Conservation (phyloP, 2,113 vertebrate species). For the Alosa alosa region DNA sequence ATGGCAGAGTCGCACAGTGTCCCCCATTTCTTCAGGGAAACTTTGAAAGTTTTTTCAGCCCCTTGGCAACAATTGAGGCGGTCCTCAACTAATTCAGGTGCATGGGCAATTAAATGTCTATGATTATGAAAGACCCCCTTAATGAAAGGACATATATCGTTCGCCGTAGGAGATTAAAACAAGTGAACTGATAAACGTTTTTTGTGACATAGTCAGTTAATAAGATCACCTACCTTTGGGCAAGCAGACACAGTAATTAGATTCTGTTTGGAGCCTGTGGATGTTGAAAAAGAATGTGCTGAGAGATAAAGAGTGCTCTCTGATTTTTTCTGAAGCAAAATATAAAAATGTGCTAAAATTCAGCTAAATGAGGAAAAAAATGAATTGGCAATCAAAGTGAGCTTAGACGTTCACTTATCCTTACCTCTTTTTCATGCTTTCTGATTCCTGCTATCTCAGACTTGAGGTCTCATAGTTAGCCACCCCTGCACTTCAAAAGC, state of each 20-base stretch:
- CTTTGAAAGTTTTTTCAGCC: slow-evolving; percentile 3
- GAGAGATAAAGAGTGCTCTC: slow-evolving; percentile 44
- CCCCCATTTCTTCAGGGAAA: neutral
- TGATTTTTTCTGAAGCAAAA: slow-evolving; percentile 27
- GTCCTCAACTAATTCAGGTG: slow-evolving; percentile 45
- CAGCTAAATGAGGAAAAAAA: slow-evolving; percentile 32
- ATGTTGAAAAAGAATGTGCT: slow-evolving; percentile 36
- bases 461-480: neutral
- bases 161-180: slow-evolving; percentile 48
- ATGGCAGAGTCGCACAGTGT: neutral
- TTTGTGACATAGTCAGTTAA: slow-evolving; percentile 59
- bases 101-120: slow-evolving; percentile 47
- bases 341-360: slow-evolving; percentile 21
- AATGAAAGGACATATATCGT: slow-evolving; percentile 55
- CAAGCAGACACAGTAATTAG: slow-evolving; percentile 54
- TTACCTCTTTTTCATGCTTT: neutral
- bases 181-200: slow-evolving; percentile 55
- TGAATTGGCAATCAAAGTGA: neutral
- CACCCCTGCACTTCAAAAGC: neutral
- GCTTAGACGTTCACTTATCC: slow-evolving; percentile 10
- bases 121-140: slow-evolving; percentile 48
- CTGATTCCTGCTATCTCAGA: neutral
- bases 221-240: slow-evolving; percentile 55
- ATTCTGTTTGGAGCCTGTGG: slow-evolving; percentile 44
- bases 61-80: slow-evolving; percentile 39